Evolutionary conservation across 30 jellyfish, hydroid and myxozoan genomes (phyloP).

Genomic region (Aurelia coerulea): DNA sequence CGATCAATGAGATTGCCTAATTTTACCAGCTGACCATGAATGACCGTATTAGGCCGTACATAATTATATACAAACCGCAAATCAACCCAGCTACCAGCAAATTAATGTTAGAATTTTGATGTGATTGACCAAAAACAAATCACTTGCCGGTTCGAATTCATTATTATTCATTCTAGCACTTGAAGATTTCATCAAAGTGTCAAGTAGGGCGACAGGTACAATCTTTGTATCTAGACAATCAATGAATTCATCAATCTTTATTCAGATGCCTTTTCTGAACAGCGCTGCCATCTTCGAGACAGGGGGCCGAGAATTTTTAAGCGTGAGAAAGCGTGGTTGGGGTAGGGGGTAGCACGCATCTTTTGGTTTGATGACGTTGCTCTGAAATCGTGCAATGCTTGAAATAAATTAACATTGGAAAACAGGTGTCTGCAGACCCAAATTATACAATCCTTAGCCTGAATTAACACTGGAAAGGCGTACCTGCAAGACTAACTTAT

Average conservation of each 20-base stretch:
- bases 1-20: slow-evolving; percentile 36
- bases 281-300: neutral
- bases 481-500: too few relatives aligned
- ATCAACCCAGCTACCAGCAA: slow-evolving; percentile 3
- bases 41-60: slow-evolving; percentile 51
- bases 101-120: slow-evolving; percentile 10
- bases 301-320: neutral
- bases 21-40: slow-evolving; percentile 33
- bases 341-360: neutral
- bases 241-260: too few relatives aligned
- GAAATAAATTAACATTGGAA: too few relatives aligned
- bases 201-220: too few relatives aligned
- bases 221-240: too few relatives aligned
- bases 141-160: too few relatives aligned
- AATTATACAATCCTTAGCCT: too few relatives aligned
- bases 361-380: neutral
- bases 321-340: slow-evolving; percentile 31
- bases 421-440: too few relatives aligned
- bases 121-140: neutral
- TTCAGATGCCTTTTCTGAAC: neutral
- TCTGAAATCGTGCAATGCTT: slow-evolving; percentile 2
- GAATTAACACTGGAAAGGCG: too few relatives aligned
- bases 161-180: too few relatives aligned
- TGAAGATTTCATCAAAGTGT: neutral
- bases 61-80: slow-evolving; percentile 13